phyloP scores from a whole-genome alignment of 1,140 invertebrate genomes.

The Matsumurasca onukii region DNA sequence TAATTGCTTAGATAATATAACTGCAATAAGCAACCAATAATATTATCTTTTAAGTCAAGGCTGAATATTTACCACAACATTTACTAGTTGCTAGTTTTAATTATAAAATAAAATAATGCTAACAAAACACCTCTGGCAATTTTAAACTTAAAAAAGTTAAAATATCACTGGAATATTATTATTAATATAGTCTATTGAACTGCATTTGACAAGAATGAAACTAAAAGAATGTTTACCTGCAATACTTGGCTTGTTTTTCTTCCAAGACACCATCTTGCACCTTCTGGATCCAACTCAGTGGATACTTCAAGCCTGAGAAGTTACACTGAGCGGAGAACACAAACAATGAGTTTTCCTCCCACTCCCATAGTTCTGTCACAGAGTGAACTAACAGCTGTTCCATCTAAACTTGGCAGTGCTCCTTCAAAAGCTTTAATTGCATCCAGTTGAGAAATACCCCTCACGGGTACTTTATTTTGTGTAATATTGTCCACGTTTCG shows the following conservation, averaged over 20 bases:
- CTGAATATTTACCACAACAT: too few species aligned
- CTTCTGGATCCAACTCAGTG: constrained; percentile 68
- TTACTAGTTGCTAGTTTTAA: too few species aligned
- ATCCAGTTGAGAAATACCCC: constrained; percentile 48
- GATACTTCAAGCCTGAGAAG: constrained; percentile 90
- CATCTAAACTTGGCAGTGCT: background rate
- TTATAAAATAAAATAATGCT: too few species aligned
- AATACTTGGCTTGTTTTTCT: constrained; percentile 25
- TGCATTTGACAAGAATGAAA: too few species aligned
- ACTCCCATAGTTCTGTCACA: background rate
- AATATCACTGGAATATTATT: too few species aligned
- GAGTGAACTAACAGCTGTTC: background rate
- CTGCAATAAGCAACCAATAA: too few species aligned
- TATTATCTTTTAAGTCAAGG: too few species aligned
- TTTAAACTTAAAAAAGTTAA: too few species aligned
- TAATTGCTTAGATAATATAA: too few species aligned
- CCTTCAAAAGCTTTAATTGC: constrained; percentile 35
- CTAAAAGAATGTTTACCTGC: too few species aligned
- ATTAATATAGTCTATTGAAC: too few species aligned
- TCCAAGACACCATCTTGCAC: constrained; percentile 64
- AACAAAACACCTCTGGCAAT: too few species aligned
- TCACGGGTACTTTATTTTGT: constrained; percentile 42
- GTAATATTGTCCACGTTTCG: constrained; percentile 60
- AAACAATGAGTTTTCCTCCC: constrained; percentile 72
- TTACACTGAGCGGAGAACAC: constrained; percentile 93